These are phyloP conservation scores for Megaceryle maxima DNA, from an alignment of 2,113 vertebrate genomes.

Conservation along the genomic window DNA sequence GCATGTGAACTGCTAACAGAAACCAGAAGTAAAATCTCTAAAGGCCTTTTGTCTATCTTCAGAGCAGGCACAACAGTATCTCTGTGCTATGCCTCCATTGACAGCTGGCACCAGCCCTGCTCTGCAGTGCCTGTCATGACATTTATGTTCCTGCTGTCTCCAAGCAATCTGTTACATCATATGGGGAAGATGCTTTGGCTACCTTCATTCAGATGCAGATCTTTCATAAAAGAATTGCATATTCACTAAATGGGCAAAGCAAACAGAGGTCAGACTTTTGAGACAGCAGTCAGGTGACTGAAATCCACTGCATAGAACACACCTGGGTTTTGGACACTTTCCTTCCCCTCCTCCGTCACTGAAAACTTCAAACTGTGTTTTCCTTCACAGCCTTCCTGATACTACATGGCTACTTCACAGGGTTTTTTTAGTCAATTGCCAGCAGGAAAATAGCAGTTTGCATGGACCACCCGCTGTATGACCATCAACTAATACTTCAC, in stretches of 20 bases:
- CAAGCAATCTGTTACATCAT: background rate
- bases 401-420: no score
- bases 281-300: background rate
- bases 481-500: background rate
- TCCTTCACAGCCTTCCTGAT: background rate
- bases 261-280: background rate
- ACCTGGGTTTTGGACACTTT: background rate
- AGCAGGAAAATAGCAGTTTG: background rate
- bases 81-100: background rate
- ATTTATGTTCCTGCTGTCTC: background rate
- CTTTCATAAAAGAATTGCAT: background rate
- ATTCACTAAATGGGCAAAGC: background rate
- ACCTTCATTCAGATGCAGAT: background rate
- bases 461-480: rapidly evolving
- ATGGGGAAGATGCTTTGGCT: background rate
- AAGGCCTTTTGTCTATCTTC: background rate
- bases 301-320: background rate
- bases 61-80: background rate
- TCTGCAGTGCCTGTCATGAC: background rate
- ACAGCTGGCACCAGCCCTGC: background rate
- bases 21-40: background rate
- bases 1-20: background rate
- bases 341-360: background rate
- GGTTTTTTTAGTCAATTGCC: background rate
- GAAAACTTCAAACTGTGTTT: background rate